These are phyloP conservation scores for Aphelenchoides bicaudatus DNA, from an alignment of 2,888 invertebrate genomes.

Conservation along the genomic window DNA sequence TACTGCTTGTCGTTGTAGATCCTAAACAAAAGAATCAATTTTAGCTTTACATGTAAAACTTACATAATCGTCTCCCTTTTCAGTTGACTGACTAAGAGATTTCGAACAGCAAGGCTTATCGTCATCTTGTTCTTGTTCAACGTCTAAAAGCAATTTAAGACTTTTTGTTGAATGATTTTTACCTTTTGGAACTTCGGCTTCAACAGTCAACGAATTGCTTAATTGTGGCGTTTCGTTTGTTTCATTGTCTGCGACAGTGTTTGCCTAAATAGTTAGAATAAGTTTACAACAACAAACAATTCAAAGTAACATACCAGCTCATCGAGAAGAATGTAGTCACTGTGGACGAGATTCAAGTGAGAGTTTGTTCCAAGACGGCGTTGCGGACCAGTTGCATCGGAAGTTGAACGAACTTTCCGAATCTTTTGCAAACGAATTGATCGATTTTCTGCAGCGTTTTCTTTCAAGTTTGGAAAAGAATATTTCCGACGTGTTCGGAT, in stretches of 20 bases:
- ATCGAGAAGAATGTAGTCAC: too few species aligned
- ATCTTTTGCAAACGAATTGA: background rate
- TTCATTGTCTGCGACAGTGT: too few species aligned
- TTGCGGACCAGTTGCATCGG: conserved; percentile 11
- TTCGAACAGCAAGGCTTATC: conserved; percentile 26
- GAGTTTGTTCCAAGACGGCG: background rate
- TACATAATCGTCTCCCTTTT: too few species aligned
- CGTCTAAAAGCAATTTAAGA: background rate
- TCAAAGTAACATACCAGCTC: too few species aligned
- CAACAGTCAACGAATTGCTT: too few species aligned
- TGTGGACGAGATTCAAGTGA: background rate
- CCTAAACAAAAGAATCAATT: too few species aligned
- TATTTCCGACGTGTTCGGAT: conserved; percentile 21
- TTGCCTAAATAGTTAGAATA: background rate
- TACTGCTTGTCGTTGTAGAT: background rate
- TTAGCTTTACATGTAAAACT: too few species aligned
- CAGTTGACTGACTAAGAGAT: background rate
- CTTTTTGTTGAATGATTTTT: too few species aligned
- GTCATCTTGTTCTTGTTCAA: conserved; percentile 4
- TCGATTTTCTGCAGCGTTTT: conserved; percentile 5
- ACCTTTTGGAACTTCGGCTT: too few species aligned
- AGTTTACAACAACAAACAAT: conserved; percentile 4
- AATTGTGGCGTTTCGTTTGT: too few species aligned
- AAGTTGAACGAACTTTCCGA: conserved; percentile 12
- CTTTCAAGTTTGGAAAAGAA: conserved; percentile 25